Evolutionary conservation across 2,888 invertebrate genomes (phyloP), one percentile per base, ranked within the genome.

Genomic region (Lithosia quadra): DNA sequence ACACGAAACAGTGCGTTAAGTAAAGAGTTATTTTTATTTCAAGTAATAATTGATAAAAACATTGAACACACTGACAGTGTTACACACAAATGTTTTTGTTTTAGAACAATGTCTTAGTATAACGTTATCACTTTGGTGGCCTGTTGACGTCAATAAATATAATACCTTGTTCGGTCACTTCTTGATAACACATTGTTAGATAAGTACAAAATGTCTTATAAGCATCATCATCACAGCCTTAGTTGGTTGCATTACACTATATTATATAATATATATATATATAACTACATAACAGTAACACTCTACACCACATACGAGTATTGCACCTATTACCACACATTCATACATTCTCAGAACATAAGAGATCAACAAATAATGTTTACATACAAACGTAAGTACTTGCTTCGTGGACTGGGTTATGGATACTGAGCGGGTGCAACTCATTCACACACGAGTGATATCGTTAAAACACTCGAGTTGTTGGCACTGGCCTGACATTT

Each of bases 401-500:
- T 34, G 33, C 39, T 68, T 67, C 66, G 63, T 66, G 36, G 8
- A 21, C 36, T 63, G 33, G 63, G 64, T 66, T 56, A 53, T 24
- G 28, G 63, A 49, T n/a, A 28, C 22, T 56, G n/a, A n/a, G 55
- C 53, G 67, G 13, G 57, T 66, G 79, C 79, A 69, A n/a, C 71
- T 75, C 73, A 73, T 67, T 69, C 68, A 71, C 66, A 76, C 68
- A 15, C 18, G 72, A 43, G 57, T 69, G 75, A 61, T 68, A 65
- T 63, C 66, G 58, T 65, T 68, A 68, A 72, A 72, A 43, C 8
- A 18, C 8, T 67, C 78, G 39, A 53, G 64, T 63, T 71, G 73
- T 75, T 81, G 71, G 73, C 76, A 73, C 57, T 36, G 59, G 8
- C 49, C 58, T 68, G 67, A 63, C 68, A 67, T 72, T 75, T 43